A percentile compares a stretch with the other conserved stretches of the same genome.
These are phyloP conservation scores for Nannospalax galili DNA, from an alignment of 2,113 vertebrate species.

Conservation along the genomic window DNA sequence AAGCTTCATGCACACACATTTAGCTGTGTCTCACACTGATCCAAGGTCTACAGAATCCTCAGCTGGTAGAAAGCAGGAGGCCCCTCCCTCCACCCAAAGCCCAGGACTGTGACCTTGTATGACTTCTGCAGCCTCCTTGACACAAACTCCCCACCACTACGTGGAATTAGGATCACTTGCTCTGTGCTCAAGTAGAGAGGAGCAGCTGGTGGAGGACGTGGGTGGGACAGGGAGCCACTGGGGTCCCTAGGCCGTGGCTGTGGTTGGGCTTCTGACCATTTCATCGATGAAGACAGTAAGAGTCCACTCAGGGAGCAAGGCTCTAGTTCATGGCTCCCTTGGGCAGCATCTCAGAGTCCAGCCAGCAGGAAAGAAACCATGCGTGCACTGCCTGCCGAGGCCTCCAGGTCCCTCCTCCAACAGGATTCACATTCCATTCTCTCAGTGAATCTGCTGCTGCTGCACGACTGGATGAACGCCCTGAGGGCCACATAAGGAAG, in stretches of 20 bases:
- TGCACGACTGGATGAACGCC: too few relatives aligned
- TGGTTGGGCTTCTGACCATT: background rate
- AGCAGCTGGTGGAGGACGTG: rapidly evolving
- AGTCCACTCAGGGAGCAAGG: rapidly evolving
- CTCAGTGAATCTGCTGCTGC: background rate
- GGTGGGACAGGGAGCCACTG: rapidly evolving
- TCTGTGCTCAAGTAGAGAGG: background rate
- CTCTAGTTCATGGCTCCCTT: background rate
- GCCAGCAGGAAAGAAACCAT: background rate
- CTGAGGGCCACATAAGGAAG: too few relatives aligned
- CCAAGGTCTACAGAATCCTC: background rate
- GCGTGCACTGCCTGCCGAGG: rapidly evolving
- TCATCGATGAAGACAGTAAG: rapidly evolving
- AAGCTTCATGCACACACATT: background rate
- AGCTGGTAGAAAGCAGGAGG: background rate
- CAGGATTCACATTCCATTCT: background rate
- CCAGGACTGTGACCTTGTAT: background rate
- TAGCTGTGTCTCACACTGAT: background rate
- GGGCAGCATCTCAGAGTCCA: rapidly evolving
- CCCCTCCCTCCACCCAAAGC: background rate
- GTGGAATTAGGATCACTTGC: background rate
- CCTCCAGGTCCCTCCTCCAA: rapidly evolving
- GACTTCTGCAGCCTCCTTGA: background rate
- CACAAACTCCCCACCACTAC: background rate
- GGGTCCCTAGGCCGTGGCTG: background rate